Base-by-base conservation (phyloP, 1,140 invertebrate genomes). In the Cydia amplana region DNA sequence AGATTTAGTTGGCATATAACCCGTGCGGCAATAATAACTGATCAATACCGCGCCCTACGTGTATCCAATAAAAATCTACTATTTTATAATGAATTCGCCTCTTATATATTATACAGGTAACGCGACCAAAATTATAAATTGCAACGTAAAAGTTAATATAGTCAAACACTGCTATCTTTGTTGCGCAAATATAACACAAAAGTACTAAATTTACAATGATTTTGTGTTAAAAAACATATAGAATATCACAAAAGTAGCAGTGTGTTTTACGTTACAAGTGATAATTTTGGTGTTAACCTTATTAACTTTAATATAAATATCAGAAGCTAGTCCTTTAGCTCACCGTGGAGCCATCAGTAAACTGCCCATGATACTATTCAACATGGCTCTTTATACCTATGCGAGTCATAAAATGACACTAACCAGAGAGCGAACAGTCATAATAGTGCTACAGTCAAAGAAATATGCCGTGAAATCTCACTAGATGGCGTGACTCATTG, bases 361-460 rank as follows among this genome's bases (percentile, higher is more conserved):
- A 85, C 81, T 79, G 83, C 82, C 77, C 84, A 80, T 79, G 85
- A 85, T 82, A 78, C 81, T 88, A 88, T 85, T 88, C 84, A 86
- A 89, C 90, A 90, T 89, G 89, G 86, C 83, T 88, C 86, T 88
- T 89, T 89, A 89, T 90, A 87, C 83, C 84, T 90, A 88, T 86
- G 88, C 86, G 85, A 90, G 88, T 91, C 89, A 91, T 89, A 92
- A 89, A 88, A 91, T 89, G 89, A 91, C 88, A 85, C 20, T 60
- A 60, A 60, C 55, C 55, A 23, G 55, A 60, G 55, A 60, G 20
- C 55, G 87, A 88, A n/a, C n/a, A 23, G 55, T 18, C 16, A 18
- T 18, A 18, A 55, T 55, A 55, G 16, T 18, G 51, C 51, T 55
- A 55, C 51, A 55, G n/a, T 55, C 51, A 7, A 55, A 18, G 16